Evolutionary conservation across 2,888 invertebrate genomes (phyloP).

Genomic region (Dicyrtoma fusca): DNA sequence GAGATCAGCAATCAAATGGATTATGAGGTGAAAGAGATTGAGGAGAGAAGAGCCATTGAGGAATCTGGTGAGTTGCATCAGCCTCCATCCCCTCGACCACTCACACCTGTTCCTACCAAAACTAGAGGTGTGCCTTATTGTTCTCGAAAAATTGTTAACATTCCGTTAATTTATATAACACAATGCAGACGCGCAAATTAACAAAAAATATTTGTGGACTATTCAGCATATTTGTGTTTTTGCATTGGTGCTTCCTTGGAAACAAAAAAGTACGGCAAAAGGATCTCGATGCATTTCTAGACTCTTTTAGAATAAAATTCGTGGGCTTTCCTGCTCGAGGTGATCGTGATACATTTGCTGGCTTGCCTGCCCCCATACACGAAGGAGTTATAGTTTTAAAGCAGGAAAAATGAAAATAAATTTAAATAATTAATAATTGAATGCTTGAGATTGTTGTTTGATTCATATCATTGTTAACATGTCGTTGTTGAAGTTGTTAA

Average conservation of each 20-base stretch:
- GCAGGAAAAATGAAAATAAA: conserved; percentile 62
- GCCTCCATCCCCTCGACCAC: conserved; percentile 64
- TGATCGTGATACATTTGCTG: conserved; percentile 87
- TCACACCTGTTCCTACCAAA: conserved; percentile 61
- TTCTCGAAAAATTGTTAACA: too few relatives aligned
- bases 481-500: neutral
- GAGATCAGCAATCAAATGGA: conserved; percentile 65
- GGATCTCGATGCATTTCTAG: conserved; percentile 90
- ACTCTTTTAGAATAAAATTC: conserved; percentile 90
- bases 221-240: neutral
- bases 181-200: too few relatives aligned
- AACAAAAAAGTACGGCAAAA: conserved; percentile 90
- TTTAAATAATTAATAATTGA: neutral
- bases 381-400: conserved; percentile 91
- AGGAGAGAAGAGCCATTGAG: conserved; percentile 61
- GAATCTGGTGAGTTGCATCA: conserved; percentile 61
- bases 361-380: conserved; percentile 94
- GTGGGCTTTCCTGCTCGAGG: conserved; percentile 85
- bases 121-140: conserved; percentile 57
- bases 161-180: too few relatives aligned
- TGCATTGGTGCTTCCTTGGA: conserved; percentile 80
- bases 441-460: too few relatives aligned
- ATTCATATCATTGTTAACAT: too few relatives aligned
- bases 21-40: conserved; percentile 60
- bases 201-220: neutral